Conservation (phyloP, 2,888 invertebrate genomes). For the Leptopilina myrica region DNA sequence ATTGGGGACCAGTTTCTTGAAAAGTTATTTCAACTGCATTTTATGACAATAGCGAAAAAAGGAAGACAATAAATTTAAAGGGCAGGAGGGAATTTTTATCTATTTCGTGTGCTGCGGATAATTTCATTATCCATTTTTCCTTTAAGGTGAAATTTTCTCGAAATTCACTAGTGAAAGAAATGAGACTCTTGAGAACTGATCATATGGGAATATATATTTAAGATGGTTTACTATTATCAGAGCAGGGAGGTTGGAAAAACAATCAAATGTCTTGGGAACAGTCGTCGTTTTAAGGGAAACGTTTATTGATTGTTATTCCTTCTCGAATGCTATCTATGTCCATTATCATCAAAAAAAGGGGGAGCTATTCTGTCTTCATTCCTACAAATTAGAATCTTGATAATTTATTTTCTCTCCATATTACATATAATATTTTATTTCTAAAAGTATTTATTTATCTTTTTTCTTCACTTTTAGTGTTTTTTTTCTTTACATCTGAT, state of each 20-base stretch:
- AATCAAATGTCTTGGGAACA: slow-evolving; percentile 32
- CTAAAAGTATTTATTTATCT: neutral
- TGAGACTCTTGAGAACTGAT: slow-evolving; percentile 8
- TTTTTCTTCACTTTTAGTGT: neutral
- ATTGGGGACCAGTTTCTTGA: too few relatives aligned
- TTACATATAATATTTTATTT: neutral
- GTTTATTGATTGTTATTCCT: slow-evolving; percentile 35
- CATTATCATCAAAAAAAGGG: neutral
- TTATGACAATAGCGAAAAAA: too few relatives aligned
- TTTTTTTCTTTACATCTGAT: too few relatives aligned
- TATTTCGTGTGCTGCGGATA: neutral
- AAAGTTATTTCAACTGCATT: too few relatives aligned
- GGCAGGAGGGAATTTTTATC: neutral
- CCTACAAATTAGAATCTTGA: neutral
- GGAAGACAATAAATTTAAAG: too few relatives aligned
- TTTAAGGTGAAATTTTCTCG: neutral
- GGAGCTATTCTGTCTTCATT: neutral
- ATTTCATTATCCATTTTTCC: neutral
- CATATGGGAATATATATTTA: neutral
- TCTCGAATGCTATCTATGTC: neutral
- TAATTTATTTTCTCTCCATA: neutral
- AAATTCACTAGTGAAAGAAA: neutral
- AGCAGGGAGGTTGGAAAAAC: slow-evolving; percentile 9
- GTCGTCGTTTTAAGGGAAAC: neutral
- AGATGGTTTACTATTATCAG: slow-evolving; percentile 1